Evolutionary conservation across 2,113 vertebrate genomes (phyloP), one percentile per base, ranked within the genome.

Genomic region (Hystrix cristata): DNA sequence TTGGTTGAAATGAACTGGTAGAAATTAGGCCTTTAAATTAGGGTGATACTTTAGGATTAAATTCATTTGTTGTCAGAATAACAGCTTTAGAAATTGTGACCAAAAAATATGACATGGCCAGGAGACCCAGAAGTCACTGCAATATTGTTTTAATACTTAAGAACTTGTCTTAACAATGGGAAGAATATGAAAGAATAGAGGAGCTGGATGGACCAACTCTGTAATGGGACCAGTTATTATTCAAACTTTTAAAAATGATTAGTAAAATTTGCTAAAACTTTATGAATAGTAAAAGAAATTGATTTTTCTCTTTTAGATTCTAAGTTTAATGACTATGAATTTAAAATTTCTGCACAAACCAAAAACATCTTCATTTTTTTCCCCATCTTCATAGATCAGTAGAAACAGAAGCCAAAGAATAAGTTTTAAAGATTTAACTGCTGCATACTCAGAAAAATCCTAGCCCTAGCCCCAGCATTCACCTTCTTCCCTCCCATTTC

Each of bases 351-450:
- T 88, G 62, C 46, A 80, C 29, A 91, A 84, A 72, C 16, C 29
- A 27, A 76, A 79, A 94, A 82, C 6, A 79, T 5, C 60, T 51
- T 31, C 5, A 12, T 60, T 29, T 27, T 62, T 72, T 29, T 76
- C 53, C 46, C 57, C 23, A 34, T 65, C 90, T 78, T 67, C 6
- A 13, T 48, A 89, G 19, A 48, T 95, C 31, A 82, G 25, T 38
- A 94, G 82, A 97, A 93, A 93, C 19, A 62, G 55, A 97, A n/a
- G 53, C 65, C 67, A 95, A 31, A 90, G 48, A 84, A 71, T 55
- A 79, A 34, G 29, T 79, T 55, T 53, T 79, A 90, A 91, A 78
- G 34, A 18, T 71, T 55, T 48, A 92, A 69, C 25, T 27, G 38
- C 1, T 34, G 5, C 19, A 67, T 29, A 65, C 7, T 91, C 62